Evolutionary conservation across 2,113 vertebrate genomes (phyloP).

Genomic region (Epinephelus fuscoguttatus): DNA sequence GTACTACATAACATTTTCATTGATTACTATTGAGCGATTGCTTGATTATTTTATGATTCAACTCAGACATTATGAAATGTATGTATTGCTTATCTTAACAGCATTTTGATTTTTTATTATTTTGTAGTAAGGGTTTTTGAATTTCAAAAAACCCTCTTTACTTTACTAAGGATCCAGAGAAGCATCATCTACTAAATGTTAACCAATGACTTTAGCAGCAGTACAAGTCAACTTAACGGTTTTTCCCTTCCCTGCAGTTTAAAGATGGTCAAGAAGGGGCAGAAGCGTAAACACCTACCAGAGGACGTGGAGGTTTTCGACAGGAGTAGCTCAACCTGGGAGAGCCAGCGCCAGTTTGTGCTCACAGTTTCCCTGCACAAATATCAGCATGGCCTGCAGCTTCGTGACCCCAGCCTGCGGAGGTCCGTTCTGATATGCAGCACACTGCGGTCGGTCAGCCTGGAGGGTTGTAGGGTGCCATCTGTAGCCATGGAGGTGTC

Average conservation of each 20-base stretch:
- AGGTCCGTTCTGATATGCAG: conserved; percentile 88
- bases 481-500: not conserved
- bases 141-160: not conserved
- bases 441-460: conserved; percentile 85
- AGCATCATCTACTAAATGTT: not conserved
- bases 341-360: conserved; percentile 86
- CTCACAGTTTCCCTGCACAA: conserved; percentile 88
- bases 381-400: conserved; percentile 83
- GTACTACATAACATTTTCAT: not conserved
- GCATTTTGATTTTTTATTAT: not conserved
- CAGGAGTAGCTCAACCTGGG: conserved; percentile 59
- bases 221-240: not conserved
- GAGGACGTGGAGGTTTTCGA: conserved; percentile 68
- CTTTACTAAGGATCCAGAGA: too few species aligned
- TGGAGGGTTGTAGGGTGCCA: conserved; percentile 18
- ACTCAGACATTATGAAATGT: not conserved
- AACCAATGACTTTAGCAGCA: not conserved
- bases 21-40: not conserved
- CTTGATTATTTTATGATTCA: not conserved
- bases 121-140: not conserved
- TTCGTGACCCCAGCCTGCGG: conserved; percentile 84
- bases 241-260: conserved; percentile 36
- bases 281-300: conserved; percentile 84
- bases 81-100: not conserved
- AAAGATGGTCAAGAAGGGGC: conserved; percentile 84